Evolutionary conservation across 2,797 vertebrate species (phyloP).

Genomic region (Danio tinwini): DNA sequence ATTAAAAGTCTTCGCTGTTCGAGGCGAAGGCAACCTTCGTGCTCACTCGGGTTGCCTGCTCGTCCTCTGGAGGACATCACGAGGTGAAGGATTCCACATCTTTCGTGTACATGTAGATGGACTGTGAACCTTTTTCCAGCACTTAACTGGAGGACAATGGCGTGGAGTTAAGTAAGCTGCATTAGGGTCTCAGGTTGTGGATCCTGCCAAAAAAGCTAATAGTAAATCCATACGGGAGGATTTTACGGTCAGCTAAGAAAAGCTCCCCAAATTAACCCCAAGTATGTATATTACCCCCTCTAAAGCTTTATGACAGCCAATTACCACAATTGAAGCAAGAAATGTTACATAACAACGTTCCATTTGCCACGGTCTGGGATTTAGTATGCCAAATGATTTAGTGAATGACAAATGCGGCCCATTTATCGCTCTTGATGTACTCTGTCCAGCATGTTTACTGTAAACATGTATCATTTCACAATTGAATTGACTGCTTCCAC

Average conservation of each 20-base stretch:
- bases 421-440: slow-evolving; percentile 42
- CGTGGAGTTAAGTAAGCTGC: slow-evolving; percentile 19
- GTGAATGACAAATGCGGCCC: slow-evolving; percentile 42
- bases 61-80: slow-evolving; percentile 18
- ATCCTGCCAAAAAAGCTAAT: slow-evolving; percentile 48
- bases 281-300: slow-evolving; percentile 60
- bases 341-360: slow-evolving; percentile 52
- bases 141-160: slow-evolving; percentile 29
- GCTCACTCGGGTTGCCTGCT: slow-evolving; percentile 36
- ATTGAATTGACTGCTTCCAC: slow-evolving; percentile 22
- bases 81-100: slow-evolving; percentile 30
- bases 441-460: slow-evolving; percentile 38
- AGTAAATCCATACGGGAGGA: slow-evolving; percentile 44
- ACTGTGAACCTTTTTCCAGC: slow-evolving; percentile 6
- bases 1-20: slow-evolving; percentile 63
- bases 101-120: slow-evolving; percentile 11
- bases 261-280: slow-evolving; percentile 61
- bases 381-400: slow-evolving; percentile 56
- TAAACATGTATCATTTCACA: slow-evolving; percentile 41
- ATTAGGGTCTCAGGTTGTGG: slow-evolving; percentile 10
- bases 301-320: slow-evolving; percentile 65
- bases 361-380: slow-evolving; percentile 51
- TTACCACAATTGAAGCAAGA: slow-evolving; percentile 58
- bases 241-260: slow-evolving; percentile 59
- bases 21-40: slow-evolving; percentile 1